These are phyloP conservation scores for Ctenosaura bakeri DNA, from an alignment of 2,797 vertebrate species.

Conservation along the genomic window DNA sequence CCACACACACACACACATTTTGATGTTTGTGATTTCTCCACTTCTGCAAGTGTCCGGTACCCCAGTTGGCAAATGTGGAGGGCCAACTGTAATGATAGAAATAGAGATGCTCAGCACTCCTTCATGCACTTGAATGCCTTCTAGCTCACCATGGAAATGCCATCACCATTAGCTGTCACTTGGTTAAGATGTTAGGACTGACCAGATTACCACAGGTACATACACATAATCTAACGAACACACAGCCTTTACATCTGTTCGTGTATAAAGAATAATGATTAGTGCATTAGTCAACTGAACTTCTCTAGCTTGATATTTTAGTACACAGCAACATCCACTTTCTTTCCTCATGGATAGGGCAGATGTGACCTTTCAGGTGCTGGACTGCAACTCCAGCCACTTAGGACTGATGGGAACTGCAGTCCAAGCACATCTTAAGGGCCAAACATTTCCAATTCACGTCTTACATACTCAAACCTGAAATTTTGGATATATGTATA, in stretches of 20 bases:
- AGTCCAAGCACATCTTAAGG: not conserved
- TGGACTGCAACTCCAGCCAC: not conserved
- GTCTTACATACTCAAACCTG: not conserved
- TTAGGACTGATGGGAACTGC: not conserved
- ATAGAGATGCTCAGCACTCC: not conserved
- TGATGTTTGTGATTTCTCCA: too few species aligned
- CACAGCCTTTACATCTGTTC: not conserved
- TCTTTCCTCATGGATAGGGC: not conserved
- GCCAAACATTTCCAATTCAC: not conserved
- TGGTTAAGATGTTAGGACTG: not conserved
- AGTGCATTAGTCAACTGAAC: not conserved
- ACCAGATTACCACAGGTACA: not conserved
- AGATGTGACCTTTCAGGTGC: not conserved
- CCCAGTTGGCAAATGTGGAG: too few species aligned
- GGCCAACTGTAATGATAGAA: not conserved
- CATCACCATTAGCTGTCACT: not conserved
- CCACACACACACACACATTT: too few species aligned
- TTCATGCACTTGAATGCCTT: not conserved
- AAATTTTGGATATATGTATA: not conserved
- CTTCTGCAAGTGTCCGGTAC: too few species aligned
- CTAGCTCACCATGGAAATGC: not conserved
- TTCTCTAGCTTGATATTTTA: not conserved
- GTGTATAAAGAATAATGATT: not conserved
- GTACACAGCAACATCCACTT: not conserved
- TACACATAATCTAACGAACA: not conserved